phyloP scores from a whole-genome alignment of 2,113 vertebrate genomes.

The Ciconia maguari region DNA sequence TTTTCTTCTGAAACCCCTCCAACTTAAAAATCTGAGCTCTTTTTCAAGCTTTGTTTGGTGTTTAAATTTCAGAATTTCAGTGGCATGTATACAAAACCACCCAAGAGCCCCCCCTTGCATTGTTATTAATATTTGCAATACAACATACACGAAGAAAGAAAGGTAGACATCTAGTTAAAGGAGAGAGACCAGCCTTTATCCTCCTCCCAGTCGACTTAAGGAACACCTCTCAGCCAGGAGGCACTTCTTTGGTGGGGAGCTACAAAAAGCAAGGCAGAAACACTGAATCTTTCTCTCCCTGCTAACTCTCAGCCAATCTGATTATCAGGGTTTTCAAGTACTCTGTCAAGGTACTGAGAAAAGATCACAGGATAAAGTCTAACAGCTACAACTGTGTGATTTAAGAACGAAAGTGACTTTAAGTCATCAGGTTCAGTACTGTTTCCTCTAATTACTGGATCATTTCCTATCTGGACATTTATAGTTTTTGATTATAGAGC shows the following conservation, averaged over 20 bases:
- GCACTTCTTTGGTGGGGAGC: background rate
- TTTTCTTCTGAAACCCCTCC: background rate
- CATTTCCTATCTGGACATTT: constrained; percentile 50
- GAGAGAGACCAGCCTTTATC: background rate
- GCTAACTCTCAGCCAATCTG: background rate
- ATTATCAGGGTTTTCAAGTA: constrained; percentile 13
- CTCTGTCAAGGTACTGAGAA: constrained; percentile 10
- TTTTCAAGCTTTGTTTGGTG: background rate
- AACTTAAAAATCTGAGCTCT: background rate
- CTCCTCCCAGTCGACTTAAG: background rate
- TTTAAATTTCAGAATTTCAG: background rate
- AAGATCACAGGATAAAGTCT: constrained; percentile 29
- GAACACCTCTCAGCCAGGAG: background rate
- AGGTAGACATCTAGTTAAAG: background rate
- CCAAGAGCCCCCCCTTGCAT: background rate
- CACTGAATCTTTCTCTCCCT: background rate
- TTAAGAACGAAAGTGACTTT: constrained; percentile 26
- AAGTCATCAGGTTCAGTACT: constrained; percentile 27
- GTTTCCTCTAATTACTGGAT: constrained; percentile 49
- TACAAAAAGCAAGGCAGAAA: background rate
- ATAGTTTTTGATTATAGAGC: constrained; percentile 8
- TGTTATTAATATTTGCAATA: background rate
- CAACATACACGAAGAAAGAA: background rate
- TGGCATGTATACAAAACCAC: background rate
- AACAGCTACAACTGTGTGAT: background rate